phyloP scores from a whole-genome alignment of 2,888 invertebrate species.

The Heliconius charithonia region DNA sequence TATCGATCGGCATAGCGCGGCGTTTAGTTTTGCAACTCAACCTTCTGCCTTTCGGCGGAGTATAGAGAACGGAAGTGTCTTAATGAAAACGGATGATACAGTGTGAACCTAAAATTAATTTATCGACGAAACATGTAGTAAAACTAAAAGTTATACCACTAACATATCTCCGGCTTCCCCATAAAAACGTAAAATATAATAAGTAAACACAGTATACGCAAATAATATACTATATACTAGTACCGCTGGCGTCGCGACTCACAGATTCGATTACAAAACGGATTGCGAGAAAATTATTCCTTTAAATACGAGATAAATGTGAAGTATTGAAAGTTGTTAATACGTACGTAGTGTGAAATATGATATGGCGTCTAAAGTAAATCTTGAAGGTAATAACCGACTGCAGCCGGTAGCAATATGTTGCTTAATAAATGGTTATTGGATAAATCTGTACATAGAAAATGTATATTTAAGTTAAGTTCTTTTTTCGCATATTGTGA shows the following conservation, averaged over 20 bases:
- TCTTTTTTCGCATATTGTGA: too few species aligned
- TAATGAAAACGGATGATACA: too few species aligned
- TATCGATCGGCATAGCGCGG: too few species aligned
- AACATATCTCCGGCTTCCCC: too few species aligned
- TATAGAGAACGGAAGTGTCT: too few species aligned
- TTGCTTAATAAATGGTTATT: background rate
- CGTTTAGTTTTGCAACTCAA: too few species aligned
- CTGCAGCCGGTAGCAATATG: background rate
- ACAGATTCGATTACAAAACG: constrained; percentile 26
- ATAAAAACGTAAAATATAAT: background rate
- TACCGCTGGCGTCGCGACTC: constrained; percentile 25
- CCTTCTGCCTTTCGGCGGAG: too few species aligned
- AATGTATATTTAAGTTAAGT: background rate
- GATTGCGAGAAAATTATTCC: constrained; percentile 29
- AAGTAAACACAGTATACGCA: background rate
- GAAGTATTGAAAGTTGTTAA: constrained; percentile 24
- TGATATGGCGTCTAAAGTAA: constrained; percentile 16
- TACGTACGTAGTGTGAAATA: constrained; percentile 24
- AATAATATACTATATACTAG: constrained; percentile 27
- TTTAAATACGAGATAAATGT: constrained; percentile 25
- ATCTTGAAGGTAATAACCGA: background rate
- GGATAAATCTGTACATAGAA: background rate
- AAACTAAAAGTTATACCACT: too few species aligned
- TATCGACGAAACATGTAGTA: too few species aligned
- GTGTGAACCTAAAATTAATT: too few species aligned